Percentiles rank a stretch among this genome's conserved stretches.
phyloP scores from a whole-genome alignment of 2,113 vertebrate genomes.

The Diadophis punctatus region DNA sequence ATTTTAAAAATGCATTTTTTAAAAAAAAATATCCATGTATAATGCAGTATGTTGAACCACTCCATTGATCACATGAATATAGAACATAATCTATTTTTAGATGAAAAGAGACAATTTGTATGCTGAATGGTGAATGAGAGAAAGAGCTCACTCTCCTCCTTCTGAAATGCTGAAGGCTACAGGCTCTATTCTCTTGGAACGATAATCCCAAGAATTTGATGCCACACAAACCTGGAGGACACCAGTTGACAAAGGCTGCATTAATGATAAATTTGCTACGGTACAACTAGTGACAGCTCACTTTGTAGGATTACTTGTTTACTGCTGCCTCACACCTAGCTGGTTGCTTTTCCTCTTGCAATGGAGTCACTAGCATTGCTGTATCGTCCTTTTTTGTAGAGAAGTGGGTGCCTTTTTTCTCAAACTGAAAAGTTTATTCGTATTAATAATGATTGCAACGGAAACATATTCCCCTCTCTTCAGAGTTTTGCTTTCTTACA shows the following conservation, averaged over 20 bases:
- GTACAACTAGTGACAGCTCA: neutral
- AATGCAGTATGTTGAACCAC: neutral
- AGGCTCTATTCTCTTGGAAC: neutral
- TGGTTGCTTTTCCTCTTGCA: neutral
- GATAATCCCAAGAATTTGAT: neutral
- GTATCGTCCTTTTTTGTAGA: neutral
- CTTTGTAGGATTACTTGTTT: neutral
- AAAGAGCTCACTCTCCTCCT: neutral
- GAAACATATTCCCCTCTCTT: neutral
- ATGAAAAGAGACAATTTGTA: neutral
- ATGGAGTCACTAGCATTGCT: neutral
- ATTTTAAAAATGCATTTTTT: neutral
- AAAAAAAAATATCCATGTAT: neutral
- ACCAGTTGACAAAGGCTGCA: neutral
- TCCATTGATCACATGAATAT: neutral
- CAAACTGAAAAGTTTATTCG: neutral
- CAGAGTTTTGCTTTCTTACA: neutral
- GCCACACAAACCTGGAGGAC: neutral
- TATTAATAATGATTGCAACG: neutral
- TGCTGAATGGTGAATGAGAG: neutral
- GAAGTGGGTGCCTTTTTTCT: neutral
- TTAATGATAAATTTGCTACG: neutral
- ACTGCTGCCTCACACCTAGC: neutral
- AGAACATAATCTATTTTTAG: neutral
- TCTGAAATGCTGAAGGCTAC: neutral